Evolutionary conservation across 1,140 invertebrate genomes (phyloP), one percentile per base, ranked within the genome.

Genomic region (Campoletis sonorensis): DNA sequence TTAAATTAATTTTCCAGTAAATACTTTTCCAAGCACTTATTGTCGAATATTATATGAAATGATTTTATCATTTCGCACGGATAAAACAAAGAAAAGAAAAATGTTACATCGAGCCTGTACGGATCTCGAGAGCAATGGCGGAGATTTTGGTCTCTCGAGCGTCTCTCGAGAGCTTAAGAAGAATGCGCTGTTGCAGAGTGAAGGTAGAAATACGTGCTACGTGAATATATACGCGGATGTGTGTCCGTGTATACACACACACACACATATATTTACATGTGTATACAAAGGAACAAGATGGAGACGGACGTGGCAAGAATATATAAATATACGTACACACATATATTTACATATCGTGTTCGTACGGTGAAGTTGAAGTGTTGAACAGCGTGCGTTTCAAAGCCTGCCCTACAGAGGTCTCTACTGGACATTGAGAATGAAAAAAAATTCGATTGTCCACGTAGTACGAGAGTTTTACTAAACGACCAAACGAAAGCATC

Each of bases 71-170:
- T 45, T 13, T 8, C 40, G 40, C 8, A 45, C 8, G 3, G 30
- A 33, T 64, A 18, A 21, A 58, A 23, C n/a, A 23, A 4, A 21
- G 2, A 18, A 58, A 23, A 2, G 10, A 58, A 58, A 58, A n/a
- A 58, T 58, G 18, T 58, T 58, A 58, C 2, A 45, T 45, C 40
- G 40, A 13, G 8, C 4, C 54, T 18, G 5, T 58, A 58, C 54
- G 54, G 21, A 58, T 58, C 54, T 58, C 13, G 54, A n/a, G 54
- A 58, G 54, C 54, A 58, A 58, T 58, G 54, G 54, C 54, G 54
- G 54, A 58, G 54, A 58, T 58, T 58, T 58, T 58, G 18, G 54
- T 58, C 54, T 58, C 54, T 73, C 82, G 40, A 45, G 40, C 40
- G 40, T 68, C 33, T 26, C 54, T 33, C 58, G 30, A 76, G 18